Evolutionary conservation across 2,888 invertebrate species (phyloP), one percentile per base, ranked within the genome.

Genomic region (Ectobius pallidus): DNA sequence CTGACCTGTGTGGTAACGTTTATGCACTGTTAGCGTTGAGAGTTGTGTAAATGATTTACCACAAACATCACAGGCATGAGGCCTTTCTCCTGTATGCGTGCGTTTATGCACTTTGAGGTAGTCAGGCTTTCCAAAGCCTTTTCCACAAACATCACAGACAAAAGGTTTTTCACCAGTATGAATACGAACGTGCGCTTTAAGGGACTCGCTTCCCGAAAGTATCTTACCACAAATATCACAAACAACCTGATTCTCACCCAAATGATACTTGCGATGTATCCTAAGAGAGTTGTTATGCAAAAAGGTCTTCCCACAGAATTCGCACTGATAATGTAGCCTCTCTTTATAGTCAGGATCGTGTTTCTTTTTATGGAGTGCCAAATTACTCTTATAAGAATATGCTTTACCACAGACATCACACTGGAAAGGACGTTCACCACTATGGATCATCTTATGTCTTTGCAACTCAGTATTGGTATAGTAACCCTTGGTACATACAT

Each of bases 401-500:
- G 77, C 73, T 62, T 78, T 80, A 32, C 71, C 69, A 74, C 83
- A 83, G 2, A 80, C 71, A 2, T 80, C 77, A 71, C 83, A 83
- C 1, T 73, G 73, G 61, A 80, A 78, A 3, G 77, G 74, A 16
- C 77, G 78, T 52, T 76, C 69, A 3, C 77, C 77, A 0, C 76
- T 77, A 74, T 83, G 82, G 0, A 79, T 73, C 69, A 78, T 79
- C 52, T 74, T 72, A 76, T 82, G 82, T 42, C 81, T 80, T n/a
- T 79, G 55, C 70, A 79, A 79, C 27, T 82, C 86, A 68, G 87
- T 86, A 73, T 85, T 85, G 0, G 86, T 85, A 70, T 84, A 84
- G 77, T 86, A 87, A 22, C 84, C 85, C 81, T 85, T 85, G 0
- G 82, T 82, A 76, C 87, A 87, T 16, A 85, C 83, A 0, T 77